phyloP scores from a whole-genome alignment of 1,140 invertebrate genomes.

The Uloborus diversus region DNA sequence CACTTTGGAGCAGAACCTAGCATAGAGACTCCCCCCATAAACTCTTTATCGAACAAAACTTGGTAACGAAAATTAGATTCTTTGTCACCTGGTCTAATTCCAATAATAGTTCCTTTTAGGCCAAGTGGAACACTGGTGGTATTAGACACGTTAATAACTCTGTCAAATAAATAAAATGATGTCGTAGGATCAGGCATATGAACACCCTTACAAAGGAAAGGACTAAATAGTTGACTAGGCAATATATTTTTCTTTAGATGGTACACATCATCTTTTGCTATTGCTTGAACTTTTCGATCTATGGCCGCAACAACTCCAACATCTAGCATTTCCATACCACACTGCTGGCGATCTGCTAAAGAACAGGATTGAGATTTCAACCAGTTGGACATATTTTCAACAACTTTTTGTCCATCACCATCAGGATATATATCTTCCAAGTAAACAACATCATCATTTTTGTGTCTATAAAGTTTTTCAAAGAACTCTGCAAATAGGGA shows the following conservation, averaged over 20 bases:
- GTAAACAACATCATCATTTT: conserved; percentile 71
- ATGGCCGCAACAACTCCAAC: conserved; percentile 74
- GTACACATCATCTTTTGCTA: conserved; percentile 65
- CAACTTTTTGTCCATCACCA: conserved; percentile 60
- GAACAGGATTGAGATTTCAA: conserved; percentile 75
- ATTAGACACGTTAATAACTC: conserved; percentile 80
- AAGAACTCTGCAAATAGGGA: conserved; percentile 78
- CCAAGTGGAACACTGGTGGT: conserved; percentile 82
- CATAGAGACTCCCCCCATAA: conserved; percentile 73
- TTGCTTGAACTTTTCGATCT: conserved; percentile 66
- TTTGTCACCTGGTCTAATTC: conserved; percentile 67
- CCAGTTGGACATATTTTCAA: conserved; percentile 75
- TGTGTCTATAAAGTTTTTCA: conserved; percentile 65
- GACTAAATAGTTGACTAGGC: conserved; percentile 75
- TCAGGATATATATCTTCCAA: conserved; percentile 70
- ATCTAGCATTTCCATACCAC: conserved; percentile 76
- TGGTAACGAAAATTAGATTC: conserved; percentile 72
- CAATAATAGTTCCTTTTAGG: conserved; percentile 82
- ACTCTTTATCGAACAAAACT: conserved; percentile 80
- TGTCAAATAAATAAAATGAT: conserved; percentile 78
- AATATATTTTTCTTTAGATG: conserved; percentile 78
- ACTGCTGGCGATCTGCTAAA: conserved; percentile 71
- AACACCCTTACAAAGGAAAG: conserved; percentile 67
- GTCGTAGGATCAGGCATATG: conserved; percentile 74
- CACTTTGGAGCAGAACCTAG: conserved; percentile 66